Percentiles rank a stretch among this genome's conserved stretches.
These are phyloP conservation scores for Eumerus sabulonum DNA, from an alignment of 2,888 invertebrate species.

Conservation along the genomic window DNA sequence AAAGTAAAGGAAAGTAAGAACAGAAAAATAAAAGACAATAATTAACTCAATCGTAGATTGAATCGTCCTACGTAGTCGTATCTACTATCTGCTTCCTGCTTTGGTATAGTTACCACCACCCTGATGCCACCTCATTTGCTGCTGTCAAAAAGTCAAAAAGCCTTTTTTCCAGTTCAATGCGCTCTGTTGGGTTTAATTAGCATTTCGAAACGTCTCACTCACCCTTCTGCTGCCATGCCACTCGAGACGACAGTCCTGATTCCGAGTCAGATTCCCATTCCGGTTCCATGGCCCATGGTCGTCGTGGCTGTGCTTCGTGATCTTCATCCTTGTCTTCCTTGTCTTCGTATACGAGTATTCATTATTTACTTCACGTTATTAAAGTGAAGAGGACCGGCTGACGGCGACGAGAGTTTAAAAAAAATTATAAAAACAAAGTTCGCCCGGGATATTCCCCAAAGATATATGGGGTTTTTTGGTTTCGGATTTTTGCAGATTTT, in stretches of 20 bases:
- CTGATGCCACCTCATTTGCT: slow-evolving; percentile 65
- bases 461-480: slow-evolving; percentile 44
- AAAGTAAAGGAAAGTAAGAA: too few relatives aligned
- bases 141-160: slow-evolving; percentile 69
- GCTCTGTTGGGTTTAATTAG: slow-evolving; percentile 63
- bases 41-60: slow-evolving; percentile 67
- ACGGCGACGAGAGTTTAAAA: background rate
- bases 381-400: background rate
- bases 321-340: too few relatives aligned
- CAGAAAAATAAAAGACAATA: slow-evolving; percentile 12
- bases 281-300: too few relatives aligned
- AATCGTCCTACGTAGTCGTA: slow-evolving; percentile 59
- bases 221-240: slow-evolving; percentile 28
- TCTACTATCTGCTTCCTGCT: background rate
- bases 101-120: background rate
- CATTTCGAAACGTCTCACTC: slow-evolving; percentile 58
- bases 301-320: too few relatives aligned
- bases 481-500: slow-evolving; percentile 15
- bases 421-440: slow-evolving; percentile 48
- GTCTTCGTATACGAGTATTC: slow-evolving; percentile 34
- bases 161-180: slow-evolving; percentile 64
- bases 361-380: slow-evolving; percentile 58
- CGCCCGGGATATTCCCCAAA: slow-evolving; percentile 41
- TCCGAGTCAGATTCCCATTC: too few relatives aligned
- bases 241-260: slow-evolving; percentile 14